Percentiles rank a stretch among this genome's conserved stretches.
These are phyloP conservation scores for Pocota personata DNA, from an alignment of 2,888 invertebrate genomes.

Conservation along the genomic window DNA sequence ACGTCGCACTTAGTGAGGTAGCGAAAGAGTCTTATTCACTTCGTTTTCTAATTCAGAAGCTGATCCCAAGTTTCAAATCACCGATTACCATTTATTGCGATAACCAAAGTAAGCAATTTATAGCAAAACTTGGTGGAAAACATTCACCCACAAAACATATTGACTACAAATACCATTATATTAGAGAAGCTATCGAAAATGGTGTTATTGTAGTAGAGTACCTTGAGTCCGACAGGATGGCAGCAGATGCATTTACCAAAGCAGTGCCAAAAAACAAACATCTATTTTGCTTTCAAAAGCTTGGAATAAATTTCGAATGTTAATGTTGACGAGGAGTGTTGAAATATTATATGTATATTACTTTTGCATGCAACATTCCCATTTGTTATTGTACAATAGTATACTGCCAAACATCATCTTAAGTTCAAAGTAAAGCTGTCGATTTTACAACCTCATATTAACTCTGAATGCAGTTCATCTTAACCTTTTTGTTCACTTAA, in stretches of 20 bases:
- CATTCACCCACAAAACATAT: constrained; percentile 9
- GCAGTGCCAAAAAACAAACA: not conserved
- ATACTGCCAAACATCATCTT: too few species aligned
- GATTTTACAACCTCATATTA: too few species aligned
- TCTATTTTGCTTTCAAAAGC: not conserved
- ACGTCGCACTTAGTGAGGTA: too few species aligned
- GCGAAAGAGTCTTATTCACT: too few species aligned
- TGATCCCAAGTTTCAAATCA: not conserved
- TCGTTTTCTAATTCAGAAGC: too few species aligned
- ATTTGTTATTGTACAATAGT: too few species aligned
- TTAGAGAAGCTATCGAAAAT: constrained; percentile 2
- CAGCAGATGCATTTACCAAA: constrained; percentile 6
- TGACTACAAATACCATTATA: constrained; percentile 8
- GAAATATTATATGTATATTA: too few species aligned
- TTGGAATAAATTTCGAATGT: not conserved
- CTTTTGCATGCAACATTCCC: too few species aligned
- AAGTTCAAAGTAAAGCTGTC: too few species aligned
- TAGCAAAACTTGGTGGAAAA: not conserved
- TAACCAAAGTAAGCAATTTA: not conserved
- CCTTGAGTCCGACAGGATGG: not conserved
- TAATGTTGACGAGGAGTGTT: too few species aligned
- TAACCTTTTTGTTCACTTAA: too few species aligned
- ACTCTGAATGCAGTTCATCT: too few species aligned
- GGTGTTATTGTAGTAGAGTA: not conserved
- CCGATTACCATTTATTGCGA: constrained; percentile 9